phyloP scores from a whole-genome alignment of 1,140 invertebrate genomes.

The Dinothrombium tinctorium region DNA sequence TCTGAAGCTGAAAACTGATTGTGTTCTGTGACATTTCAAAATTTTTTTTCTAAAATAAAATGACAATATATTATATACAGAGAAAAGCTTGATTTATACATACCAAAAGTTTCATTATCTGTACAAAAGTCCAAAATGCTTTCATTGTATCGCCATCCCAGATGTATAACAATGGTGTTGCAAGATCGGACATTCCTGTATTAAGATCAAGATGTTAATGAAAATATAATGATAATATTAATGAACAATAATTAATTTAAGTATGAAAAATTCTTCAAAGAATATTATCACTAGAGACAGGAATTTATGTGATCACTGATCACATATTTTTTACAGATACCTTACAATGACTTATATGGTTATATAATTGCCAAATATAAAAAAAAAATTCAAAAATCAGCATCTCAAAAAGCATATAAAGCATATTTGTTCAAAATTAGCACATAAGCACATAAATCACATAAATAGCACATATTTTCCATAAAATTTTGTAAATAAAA shows the following conservation, averaged over 20 bases:
- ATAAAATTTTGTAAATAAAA: too few species aligned
- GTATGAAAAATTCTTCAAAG: background rate
- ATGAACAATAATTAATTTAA: background rate
- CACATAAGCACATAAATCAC: too few species aligned
- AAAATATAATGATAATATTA: background rate
- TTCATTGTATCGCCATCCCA: constrained; percentile 73
- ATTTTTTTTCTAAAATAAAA: constrained; percentile 8
- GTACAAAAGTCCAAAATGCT: constrained; percentile 97
- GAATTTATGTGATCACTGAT: too few species aligned
- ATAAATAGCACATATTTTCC: too few species aligned
- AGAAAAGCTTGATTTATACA: constrained; percentile 18
- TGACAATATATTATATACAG: background rate
- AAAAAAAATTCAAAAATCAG: too few species aligned
- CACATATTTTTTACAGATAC: too few species aligned
- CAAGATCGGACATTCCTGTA: constrained; percentile 78
- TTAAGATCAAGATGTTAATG: background rate
- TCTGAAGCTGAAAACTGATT: constrained; percentile 8
- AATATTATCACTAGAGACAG: too few species aligned
- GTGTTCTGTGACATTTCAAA: constrained; percentile 13
- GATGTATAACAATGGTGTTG: constrained; percentile 73
- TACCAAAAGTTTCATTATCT: constrained; percentile 89
- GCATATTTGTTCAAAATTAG: too few species aligned
- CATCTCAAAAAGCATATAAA: too few species aligned
- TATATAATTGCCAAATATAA: too few species aligned
- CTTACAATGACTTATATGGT: too few species aligned